phyloP scores from a whole-genome alignment of 2,113 vertebrate species.

The Nerophis lumbriciformis region DNA sequence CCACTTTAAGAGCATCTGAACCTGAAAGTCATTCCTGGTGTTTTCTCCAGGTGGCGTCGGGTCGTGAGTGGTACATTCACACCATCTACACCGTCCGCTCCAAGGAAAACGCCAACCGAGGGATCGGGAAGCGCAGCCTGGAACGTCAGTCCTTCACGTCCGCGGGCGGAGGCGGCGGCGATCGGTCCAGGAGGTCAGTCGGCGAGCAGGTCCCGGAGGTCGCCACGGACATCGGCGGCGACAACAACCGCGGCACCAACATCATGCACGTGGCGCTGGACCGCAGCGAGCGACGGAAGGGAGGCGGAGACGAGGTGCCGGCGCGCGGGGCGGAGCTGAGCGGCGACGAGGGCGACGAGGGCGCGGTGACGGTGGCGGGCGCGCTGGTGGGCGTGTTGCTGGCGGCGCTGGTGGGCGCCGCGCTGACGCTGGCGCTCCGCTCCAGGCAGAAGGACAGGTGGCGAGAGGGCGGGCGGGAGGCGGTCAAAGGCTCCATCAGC shows the following conservation, averaged over 20 bases:
- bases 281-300: slow-evolving; percentile 57
- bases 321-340: slow-evolving; percentile 59
- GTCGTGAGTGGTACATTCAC: slow-evolving; percentile 92
- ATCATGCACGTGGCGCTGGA: slow-evolving; percentile 87
- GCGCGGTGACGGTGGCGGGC: slow-evolving; percentile 67
- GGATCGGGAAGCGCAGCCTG: slow-evolving; percentile 82
- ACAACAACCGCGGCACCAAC: slow-evolving; percentile 84
- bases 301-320: slow-evolving; percentile 46
- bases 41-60: slow-evolving; percentile 78
- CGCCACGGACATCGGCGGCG: slow-evolving; percentile 74
- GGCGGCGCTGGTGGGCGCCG: slow-evolving; percentile 65
- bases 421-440: slow-evolving; percentile 59
- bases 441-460: slow-evolving; percentile 55
- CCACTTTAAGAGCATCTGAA: too few relatives aligned
- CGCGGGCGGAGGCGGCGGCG: background rate
- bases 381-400: slow-evolving; percentile 73
- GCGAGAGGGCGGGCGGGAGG: slow-evolving; percentile 49
- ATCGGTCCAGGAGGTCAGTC: slow-evolving; percentile 66
- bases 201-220: slow-evolving; percentile 48
- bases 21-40: background rate
- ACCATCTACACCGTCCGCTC: slow-evolving; percentile 91
- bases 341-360: slow-evolving; percentile 40
- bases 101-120: slow-evolving; percentile 73
- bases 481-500: slow-evolving; percentile 64
- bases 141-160: slow-evolving; percentile 74